These are phyloP conservation scores for Schizopygopsis pylzovi DNA, from an alignment of 2,797 vertebrate species.

Conservation along the genomic window DNA sequence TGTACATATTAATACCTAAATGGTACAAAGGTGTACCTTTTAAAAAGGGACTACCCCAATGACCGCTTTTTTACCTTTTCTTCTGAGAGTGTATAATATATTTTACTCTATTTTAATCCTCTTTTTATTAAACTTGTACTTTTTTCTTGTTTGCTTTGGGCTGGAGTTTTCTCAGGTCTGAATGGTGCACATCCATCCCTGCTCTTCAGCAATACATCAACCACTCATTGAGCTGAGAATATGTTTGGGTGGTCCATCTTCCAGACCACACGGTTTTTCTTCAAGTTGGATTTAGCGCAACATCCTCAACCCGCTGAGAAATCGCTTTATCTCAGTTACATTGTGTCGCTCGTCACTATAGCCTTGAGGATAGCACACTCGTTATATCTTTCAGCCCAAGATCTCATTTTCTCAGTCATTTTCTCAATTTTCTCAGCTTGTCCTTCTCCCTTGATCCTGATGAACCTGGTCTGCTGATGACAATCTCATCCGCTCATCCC, in stretches of 20 bases:
- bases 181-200: neutral
- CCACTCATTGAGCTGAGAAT: neutral
- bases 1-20: no score
- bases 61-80: no score
- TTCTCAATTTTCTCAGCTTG: neutral
- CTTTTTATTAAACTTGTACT: no score
- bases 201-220: neutral
- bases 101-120: no score
- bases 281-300: neutral
- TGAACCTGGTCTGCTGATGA: neutral
- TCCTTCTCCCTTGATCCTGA: conserved; percentile 28
- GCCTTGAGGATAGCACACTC: conserved; percentile 13
- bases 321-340: conserved; percentile 3
- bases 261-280: neutral
- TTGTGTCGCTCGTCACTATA: neutral
- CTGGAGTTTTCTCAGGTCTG: neutral
- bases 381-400: neutral
- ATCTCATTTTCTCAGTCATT: neutral
- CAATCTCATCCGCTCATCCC: conserved; percentile 35
- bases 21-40: no score
- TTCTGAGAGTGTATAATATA: no score
- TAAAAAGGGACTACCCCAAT: no score
- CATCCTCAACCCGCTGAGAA: neutral
- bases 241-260: conserved; percentile 30
- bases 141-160: neutral